These are phyloP conservation scores for Myocastor coypus DNA, from an alignment of 2,113 vertebrate genomes.

Conservation along the genomic window DNA sequence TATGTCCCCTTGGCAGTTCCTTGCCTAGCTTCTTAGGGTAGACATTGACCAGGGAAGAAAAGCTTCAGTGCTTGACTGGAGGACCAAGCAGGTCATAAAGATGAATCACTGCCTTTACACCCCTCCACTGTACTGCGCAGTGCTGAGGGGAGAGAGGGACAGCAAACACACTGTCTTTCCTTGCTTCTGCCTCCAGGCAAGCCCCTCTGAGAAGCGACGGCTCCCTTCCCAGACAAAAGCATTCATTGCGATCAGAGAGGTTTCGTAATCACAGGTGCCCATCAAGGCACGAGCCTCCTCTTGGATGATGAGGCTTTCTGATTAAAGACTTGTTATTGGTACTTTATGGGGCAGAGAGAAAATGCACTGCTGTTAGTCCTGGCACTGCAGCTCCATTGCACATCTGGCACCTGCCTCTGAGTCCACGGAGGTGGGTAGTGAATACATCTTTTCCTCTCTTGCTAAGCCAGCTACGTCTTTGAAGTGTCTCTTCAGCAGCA, in stretches of 20 bases:
- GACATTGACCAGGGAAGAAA: neutral
- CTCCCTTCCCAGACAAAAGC: neutral
- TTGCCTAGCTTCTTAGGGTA: neutral
- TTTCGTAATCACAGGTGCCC: conserved; percentile 14
- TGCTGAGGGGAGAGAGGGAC: neutral
- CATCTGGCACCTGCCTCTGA: conserved; percentile 74
- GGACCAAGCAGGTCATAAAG: neutral
- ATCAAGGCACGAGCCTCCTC: neutral
- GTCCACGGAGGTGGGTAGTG: conserved; percentile 42
- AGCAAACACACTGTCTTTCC: neutral
- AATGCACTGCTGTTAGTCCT: neutral
- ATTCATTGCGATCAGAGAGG: conserved; percentile 1
- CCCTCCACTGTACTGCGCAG: neutral
- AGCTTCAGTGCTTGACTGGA: neutral
- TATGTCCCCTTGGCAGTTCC: neutral
- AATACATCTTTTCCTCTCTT: neutral
- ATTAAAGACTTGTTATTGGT: conserved; percentile 68
- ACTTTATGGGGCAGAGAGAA: conserved; percentile 58
- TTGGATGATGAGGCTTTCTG: conserved; percentile 43
- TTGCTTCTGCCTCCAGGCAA: neutral
- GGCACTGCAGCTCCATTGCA: neutral
- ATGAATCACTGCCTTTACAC: neutral
- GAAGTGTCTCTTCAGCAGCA: conserved; percentile 59
- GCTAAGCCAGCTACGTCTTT: conserved; percentile 22
- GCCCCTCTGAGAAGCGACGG: neutral